Conservation (phyloP, 2,797 vertebrate genomes). For the Sphenodon punctatus region DNA sequence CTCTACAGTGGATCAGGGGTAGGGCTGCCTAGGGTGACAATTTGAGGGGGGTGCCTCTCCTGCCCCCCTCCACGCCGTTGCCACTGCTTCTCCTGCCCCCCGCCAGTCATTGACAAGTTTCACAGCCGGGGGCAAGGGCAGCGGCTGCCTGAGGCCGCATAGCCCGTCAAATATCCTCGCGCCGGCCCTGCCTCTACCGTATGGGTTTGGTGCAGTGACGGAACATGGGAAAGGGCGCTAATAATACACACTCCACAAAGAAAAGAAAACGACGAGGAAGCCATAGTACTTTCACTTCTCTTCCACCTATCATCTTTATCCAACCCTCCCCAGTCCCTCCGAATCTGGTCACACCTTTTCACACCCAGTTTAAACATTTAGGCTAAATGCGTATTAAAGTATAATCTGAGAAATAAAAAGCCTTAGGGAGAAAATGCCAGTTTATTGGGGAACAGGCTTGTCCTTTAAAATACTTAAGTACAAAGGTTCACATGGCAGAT, state of each 20-base stretch:
- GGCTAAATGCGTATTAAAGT: background rate
- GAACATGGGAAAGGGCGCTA: too few relatives aligned
- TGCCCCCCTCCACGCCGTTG: too few relatives aligned
- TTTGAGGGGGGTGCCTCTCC: too few relatives aligned
- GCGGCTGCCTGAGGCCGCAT: too few relatives aligned
- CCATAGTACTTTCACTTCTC: background rate
- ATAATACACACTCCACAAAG: background rate
- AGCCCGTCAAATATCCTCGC: too few relatives aligned
- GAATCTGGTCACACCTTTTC: background rate
- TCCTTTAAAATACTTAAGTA: background rate
- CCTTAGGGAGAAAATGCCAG: background rate
- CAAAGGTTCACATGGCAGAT: slow-evolving; percentile 43
- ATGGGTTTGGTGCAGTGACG: too few relatives aligned
- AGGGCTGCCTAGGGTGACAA: too few relatives aligned
- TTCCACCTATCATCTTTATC: background rate
- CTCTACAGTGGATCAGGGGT: too few relatives aligned
- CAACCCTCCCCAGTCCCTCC: background rate
- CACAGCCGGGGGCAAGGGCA: too few relatives aligned
- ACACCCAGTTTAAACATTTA: background rate
- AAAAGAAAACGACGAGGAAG: background rate
- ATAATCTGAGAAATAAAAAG: background rate
- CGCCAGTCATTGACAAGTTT: too few relatives aligned
- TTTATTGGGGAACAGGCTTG: slow-evolving; percentile 27
- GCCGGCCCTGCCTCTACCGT: too few relatives aligned
- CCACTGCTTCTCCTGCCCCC: too few relatives aligned